Evolutionary conservation across 2,888 invertebrate genomes (phyloP), one percentile per base, ranked within the genome.

Genomic region (Drosophila longiperda): DNA sequence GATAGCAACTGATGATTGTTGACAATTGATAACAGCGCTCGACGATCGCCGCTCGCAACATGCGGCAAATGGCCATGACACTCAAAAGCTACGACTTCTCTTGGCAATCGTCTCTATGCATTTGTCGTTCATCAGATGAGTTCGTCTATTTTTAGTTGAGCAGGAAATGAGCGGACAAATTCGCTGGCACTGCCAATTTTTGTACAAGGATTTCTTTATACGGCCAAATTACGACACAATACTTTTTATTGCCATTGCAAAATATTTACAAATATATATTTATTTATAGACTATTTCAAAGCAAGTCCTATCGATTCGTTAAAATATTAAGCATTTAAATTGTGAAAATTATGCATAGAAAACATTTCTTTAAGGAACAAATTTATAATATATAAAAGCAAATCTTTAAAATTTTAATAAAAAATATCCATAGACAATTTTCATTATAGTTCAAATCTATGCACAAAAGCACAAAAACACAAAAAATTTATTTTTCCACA

Each of bases 111-210:
- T 48, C 29, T 40, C 55, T 57, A 38, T 73, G 54, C 66, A 75
- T 61, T 58, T 78, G 58, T 50, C 64, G 58, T 29, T 61, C 52
- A 67, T 65, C 29, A 57, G 45, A 71, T 60, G 52, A n/a, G 26
- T 40, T 33, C 48, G 49, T 26, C 75, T 78, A 78, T 80, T 68
- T 67, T 53, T 80, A 80, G 80, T 33, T 36, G n/a, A 40, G 55
- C 59, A 59, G 66, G 55, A 71, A 72, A 61, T 67, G 59, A 55
- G 45, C 63, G 45, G 42, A 53, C 29, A 52, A 67, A 66, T 68
- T 49, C 20, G 54, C 62, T 42, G 55, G 45, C 53, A 45, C 34
- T 62, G 62, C 59, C 69, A 75, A 75, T 42, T 64, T 63, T 32
- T 29, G 17, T 20, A 40, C 29, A 45, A 17, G 26, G 49, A 23